Evolutionary conservation across 2,797 vertebrate genomes (phyloP).

Genomic region (Acipenser ruthenus): DNA sequence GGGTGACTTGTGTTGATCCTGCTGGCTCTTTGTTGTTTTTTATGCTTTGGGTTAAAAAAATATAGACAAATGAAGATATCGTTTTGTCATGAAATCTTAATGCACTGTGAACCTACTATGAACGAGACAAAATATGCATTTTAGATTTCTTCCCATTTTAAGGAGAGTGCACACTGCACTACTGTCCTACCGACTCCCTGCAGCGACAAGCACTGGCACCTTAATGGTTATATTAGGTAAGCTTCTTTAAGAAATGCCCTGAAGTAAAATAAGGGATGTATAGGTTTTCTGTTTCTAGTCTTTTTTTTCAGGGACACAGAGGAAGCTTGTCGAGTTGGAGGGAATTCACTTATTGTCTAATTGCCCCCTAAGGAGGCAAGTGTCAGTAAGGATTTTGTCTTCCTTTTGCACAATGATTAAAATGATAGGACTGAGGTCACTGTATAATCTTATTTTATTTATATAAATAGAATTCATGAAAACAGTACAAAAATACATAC

Average conservation of each 20-base stretch:
- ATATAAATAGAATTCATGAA: conserved; percentile 81
- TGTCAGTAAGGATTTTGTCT: conserved; percentile 64
- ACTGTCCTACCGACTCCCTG: too few species aligned
- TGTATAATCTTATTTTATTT: conserved; percentile 70
- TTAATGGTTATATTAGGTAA: not conserved
- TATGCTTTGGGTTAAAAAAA: too few species aligned
- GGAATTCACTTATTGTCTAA: conserved; percentile 66
- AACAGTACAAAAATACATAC: conserved; percentile 19
- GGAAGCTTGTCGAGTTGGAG: conserved; percentile 63
- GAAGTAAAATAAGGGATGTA: conserved; percentile 29
- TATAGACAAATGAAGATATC: too few species aligned
- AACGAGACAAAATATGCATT: too few species aligned
- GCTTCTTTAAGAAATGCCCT: conserved; percentile 29
- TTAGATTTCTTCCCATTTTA: too few species aligned
- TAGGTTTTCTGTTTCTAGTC: conserved; percentile 42
- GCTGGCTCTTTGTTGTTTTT: too few species aligned
- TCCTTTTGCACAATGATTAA: conserved; percentile 80
- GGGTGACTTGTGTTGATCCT: too few species aligned
- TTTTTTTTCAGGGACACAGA: conserved; percentile 45
- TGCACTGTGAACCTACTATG: too few species aligned
- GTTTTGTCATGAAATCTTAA: too few species aligned
- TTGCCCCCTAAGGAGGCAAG: conserved; percentile 61
- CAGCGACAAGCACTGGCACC: too few species aligned
- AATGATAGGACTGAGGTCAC: conserved; percentile 77
- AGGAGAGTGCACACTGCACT: too few species aligned